Evolutionary conservation across 2,888 invertebrate genomes (phyloP).

Genomic region (Julus scanicus): DNA sequence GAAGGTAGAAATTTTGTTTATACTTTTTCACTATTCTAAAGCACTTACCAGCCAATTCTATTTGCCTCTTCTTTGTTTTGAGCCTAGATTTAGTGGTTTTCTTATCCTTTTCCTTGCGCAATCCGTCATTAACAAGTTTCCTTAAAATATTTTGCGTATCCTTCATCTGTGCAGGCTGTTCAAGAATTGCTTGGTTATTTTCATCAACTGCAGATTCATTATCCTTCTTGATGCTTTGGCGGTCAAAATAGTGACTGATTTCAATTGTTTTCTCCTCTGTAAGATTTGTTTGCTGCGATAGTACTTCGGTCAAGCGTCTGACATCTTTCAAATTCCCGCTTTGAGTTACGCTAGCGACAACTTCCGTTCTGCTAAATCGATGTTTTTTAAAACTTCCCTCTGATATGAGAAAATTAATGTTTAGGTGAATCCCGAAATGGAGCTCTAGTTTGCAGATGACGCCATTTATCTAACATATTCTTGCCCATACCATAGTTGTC

Average conservation of each 20-base stretch:
- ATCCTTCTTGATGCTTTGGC: not conserved
- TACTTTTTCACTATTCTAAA: too few relatives aligned
- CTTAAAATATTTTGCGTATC: not conserved
- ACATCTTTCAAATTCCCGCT: not conserved
- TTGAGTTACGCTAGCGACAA: not conserved
- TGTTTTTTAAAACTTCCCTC: not conserved
- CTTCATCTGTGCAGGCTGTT: not conserved
- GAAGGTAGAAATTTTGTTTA: too few relatives aligned
- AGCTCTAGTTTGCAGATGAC: not conserved
- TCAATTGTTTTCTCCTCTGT: conserved; percentile 14
- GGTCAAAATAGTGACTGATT: conserved; percentile 48
- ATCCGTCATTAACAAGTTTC: not conserved
- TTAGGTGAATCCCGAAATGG: not conserved
- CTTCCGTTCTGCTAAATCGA: conserved; percentile 5
- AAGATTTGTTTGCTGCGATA: not conserved
- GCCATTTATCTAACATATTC: not conserved
- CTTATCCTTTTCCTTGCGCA: conserved; percentile 21
- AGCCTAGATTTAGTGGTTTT: not conserved
- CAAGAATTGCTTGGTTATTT: not conserved
- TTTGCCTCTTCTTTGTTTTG: not conserved
- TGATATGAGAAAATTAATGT: not conserved
- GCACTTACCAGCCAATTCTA: not conserved
- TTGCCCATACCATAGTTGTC: not conserved
- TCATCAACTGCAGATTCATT: not conserved
- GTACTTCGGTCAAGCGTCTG: not conserved